phyloP scores from a whole-genome alignment of 2,888 invertebrate species.

The Podabrus alpinus region DNA sequence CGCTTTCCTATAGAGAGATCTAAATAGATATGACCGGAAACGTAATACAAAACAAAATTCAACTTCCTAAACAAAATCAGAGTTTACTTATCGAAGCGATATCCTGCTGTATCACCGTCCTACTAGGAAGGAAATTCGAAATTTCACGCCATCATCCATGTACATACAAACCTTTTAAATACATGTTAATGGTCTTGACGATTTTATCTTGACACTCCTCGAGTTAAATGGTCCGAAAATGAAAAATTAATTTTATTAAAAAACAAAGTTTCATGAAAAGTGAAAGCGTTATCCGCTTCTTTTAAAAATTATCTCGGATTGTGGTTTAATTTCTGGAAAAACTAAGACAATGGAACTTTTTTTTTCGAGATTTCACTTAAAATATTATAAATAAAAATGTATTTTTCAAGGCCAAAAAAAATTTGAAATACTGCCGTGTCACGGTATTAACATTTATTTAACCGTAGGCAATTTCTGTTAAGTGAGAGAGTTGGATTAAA shows the following conservation, averaged over 20 bases:
- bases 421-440: neutral
- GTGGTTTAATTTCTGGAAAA: neutral
- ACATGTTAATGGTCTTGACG: neutral
- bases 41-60: neutral
- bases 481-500: neutral
- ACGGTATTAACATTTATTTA: neutral
- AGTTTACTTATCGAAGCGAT: neutral
- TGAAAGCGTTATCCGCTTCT: neutral
- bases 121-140: neutral
- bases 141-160: neutral
- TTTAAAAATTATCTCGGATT: neutral
- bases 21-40: neutral
- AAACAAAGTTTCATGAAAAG: neutral
- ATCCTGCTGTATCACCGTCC: neutral
- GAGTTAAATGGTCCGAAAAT: neutral
- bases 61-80: neutral
- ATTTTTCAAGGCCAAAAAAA: neutral
- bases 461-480: neutral
- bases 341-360: neutral
- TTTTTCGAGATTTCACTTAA: neutral
- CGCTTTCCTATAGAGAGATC: neutral
- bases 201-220: neutral
- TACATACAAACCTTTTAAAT: neutral
- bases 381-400: neutral
- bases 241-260: neutral